A percentile compares a stretch with the other conserved stretches of the same genome.
These are phyloP conservation scores for Labia minor DNA, from an alignment of 2,888 invertebrate genomes.

Conservation along the genomic window DNA sequence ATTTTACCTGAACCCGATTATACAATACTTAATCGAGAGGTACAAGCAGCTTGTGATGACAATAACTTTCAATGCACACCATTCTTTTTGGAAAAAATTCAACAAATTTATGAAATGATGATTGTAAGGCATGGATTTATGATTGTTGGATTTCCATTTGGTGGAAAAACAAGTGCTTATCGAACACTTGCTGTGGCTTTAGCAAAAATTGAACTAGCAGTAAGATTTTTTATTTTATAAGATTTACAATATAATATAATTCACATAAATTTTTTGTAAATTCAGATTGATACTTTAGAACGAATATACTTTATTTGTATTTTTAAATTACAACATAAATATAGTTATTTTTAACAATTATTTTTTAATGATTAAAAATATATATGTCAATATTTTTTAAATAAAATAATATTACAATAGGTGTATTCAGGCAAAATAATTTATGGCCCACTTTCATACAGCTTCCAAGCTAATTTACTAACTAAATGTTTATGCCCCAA, in stretches of 20 bases:
- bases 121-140: constrained; percentile 87
- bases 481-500: too few relatives aligned
- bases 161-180: constrained; percentile 84
- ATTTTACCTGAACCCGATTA: constrained; percentile 69
- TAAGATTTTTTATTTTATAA: constrained; percentile 32
- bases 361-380: too few relatives aligned
- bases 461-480: too few relatives aligned
- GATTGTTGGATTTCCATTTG: constrained; percentile 84
- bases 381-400: too few relatives aligned
- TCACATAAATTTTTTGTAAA: background rate
- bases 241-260: constrained; percentile 13
- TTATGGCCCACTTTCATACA: too few relatives aligned
- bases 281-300: too few relatives aligned
- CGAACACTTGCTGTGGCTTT: constrained; percentile 71
- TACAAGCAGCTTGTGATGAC: constrained; percentile 51
- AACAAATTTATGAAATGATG: constrained; percentile 91
- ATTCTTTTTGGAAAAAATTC: constrained; percentile 79
- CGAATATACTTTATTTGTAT: too few relatives aligned
- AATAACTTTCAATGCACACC: constrained; percentile 74
- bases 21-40: constrained; percentile 52
- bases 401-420: too few relatives aligned
- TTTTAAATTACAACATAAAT: too few relatives aligned
- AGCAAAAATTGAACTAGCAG: constrained; percentile 62
- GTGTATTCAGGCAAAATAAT: too few relatives aligned
- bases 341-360: too few relatives aligned